Conservation (phyloP, 2,888 invertebrate genomes). For the Spilosoma lubricipeda region DNA sequence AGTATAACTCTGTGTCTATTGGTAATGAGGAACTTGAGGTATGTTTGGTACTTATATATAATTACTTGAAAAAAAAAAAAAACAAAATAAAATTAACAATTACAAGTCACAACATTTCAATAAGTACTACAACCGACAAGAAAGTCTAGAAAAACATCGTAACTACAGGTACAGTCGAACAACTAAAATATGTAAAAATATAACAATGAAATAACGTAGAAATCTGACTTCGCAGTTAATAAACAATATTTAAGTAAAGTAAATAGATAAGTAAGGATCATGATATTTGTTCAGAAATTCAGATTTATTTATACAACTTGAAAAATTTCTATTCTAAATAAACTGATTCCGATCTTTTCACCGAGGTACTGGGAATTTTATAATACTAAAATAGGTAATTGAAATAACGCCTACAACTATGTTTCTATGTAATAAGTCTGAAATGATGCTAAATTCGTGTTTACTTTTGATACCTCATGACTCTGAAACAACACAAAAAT, state of each 20-base stretch:
- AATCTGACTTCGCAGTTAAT: not conserved
- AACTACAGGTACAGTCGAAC: not conserved
- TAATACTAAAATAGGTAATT: not conserved
- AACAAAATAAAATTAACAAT: not conserved
- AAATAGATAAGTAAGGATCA: not conserved
- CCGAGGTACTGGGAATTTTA: not conserved
- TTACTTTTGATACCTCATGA: not conserved
- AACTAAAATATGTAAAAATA: not conserved
- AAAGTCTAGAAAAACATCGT: not conserved
- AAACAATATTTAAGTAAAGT: not conserved
- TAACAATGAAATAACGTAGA: not conserved
- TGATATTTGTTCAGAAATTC: not conserved
- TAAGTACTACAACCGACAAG: not conserved
- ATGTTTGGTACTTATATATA: not conserved
- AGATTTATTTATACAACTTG: not conserved
- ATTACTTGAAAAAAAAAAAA: not conserved
- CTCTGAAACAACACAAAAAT: constrained; percentile 10
- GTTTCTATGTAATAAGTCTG: not conserved
- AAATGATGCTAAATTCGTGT: not conserved
- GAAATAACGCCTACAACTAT: not conserved
- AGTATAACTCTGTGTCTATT: not conserved
- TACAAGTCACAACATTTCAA: not conserved
- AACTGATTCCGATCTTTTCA: not conserved
- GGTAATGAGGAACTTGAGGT: not conserved
- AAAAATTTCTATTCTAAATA: not conserved